phyloP scores from a whole-genome alignment of 2,888 invertebrate species.

The Lasioglossum figueresi region DNA sequence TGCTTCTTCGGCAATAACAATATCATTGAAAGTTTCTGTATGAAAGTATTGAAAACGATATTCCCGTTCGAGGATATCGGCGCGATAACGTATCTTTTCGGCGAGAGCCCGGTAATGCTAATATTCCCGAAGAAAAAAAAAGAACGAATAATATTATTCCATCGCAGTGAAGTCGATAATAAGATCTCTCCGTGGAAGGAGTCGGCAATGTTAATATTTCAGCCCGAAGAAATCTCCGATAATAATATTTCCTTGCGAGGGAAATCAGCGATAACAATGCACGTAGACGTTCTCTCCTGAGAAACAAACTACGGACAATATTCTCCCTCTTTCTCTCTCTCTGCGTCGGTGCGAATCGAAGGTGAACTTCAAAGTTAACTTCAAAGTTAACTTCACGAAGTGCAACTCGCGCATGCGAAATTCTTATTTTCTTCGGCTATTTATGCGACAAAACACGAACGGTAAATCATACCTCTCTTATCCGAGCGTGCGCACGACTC shows the following conservation, averaged over 20 bases:
- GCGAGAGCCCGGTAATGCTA: neutral
- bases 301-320: neutral
- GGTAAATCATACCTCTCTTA: conserved; percentile 3
- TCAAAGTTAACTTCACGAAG: neutral
- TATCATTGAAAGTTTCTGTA: neutral
- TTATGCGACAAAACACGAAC: conserved; percentile 7
- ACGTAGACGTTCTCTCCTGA: neutral
- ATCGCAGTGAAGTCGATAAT: neutral
- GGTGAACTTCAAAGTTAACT: neutral
- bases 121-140: neutral
- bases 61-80: neutral
- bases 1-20: neutral
- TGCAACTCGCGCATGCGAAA: conserved; percentile 1
- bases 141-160: conserved; percentile 6
- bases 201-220: conserved; percentile 3
- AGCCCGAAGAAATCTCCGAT: neutral
- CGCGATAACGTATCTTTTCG: neutral
- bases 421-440: neutral
- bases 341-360: neutral
- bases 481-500: neutral
- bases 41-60: conserved; percentile 3
- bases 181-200: neutral
- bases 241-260: neutral
- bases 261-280: conserved; percentile 12
- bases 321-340: neutral